Percentiles rank a stretch among this genome's conserved stretches.
Conservation (phyloP, 2,797 vertebrate genomes). For the Podarcis siculus region DNA sequence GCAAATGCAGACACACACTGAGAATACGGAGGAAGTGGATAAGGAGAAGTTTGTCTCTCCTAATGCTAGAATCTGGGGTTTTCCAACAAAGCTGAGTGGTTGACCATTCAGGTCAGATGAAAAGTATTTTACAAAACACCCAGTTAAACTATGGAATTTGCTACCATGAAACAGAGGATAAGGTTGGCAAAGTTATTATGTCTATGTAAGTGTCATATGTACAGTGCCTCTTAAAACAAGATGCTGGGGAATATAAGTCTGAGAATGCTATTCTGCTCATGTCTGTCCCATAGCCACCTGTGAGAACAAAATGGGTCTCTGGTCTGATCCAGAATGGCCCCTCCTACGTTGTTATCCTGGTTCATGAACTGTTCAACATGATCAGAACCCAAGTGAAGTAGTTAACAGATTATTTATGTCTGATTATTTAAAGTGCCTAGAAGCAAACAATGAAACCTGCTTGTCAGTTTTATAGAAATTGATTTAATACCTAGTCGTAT, state of each 20-base stretch:
- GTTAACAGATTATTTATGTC: background rate
- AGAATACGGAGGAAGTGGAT: background rate
- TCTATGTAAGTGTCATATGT: background rate
- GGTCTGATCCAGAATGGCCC: background rate
- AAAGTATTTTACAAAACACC: background rate
- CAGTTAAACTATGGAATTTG: background rate
- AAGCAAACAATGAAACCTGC: background rate
- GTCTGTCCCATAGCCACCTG: background rate
- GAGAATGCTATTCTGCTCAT: background rate
- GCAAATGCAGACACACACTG: background rate
- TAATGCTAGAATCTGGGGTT: background rate
- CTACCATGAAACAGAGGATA: background rate
- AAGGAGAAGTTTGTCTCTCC: background rate
- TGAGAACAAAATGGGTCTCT: background rate
- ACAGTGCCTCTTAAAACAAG: background rate
- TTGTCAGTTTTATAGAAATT: background rate
- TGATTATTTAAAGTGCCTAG: background rate
- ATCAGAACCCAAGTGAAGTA: background rate
- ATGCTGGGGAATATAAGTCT: background rate
- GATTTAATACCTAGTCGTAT: conserved; percentile 58
- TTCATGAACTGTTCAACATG: background rate
- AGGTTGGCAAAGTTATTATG: background rate
- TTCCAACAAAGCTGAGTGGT: background rate
- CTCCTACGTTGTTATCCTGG: background rate
- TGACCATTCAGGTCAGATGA: background rate